Evolutionary conservation across 2,888 invertebrate genomes (phyloP).

Genomic region (Campaea margaritaria): DNA sequence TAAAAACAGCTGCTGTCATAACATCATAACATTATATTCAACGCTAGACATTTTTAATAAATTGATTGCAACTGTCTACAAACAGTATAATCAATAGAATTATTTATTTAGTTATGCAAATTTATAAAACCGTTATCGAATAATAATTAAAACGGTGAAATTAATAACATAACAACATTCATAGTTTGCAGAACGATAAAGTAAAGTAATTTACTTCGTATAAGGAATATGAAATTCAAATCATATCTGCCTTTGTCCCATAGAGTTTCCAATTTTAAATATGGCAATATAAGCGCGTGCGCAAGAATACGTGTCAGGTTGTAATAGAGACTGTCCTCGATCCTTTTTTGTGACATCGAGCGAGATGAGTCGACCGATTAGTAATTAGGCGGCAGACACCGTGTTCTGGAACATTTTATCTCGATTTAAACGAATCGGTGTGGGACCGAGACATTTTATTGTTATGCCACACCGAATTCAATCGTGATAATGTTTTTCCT

Average conservation of each 20-base stretch:
- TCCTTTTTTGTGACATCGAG: conserved; percentile 70
- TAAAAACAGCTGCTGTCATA: background rate
- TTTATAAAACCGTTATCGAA: conserved; percentile 14
- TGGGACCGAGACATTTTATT: conserved; percentile 61
- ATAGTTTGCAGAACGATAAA: conserved; percentile 1
- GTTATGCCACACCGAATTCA: conserved; percentile 44
- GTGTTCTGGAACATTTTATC: conserved; percentile 78
- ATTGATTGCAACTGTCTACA: background rate
- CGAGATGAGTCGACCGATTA: conserved; percentile 78
- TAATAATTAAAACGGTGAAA: background rate
- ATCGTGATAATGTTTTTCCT: conserved; percentile 34
- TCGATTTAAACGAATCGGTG: conserved; percentile 63
- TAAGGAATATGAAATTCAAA: conserved; percentile 2
- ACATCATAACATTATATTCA: background rate
- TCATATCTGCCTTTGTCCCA: too few relatives aligned
- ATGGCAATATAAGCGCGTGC: conserved; percentile 61
- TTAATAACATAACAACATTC: too few relatives aligned
- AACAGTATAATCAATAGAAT: background rate
- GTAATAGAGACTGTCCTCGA: conserved; percentile 73
- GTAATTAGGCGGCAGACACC: conserved; percentile 82
- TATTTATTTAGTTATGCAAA: conserved; percentile 3
- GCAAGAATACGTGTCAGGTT: conserved; percentile 62
- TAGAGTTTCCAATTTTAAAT: too few relatives aligned
- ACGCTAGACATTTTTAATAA: background rate
- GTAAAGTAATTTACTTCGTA: conserved; percentile 4